Base-by-base conservation (phyloP, 2,888 invertebrate species). In the Deilephila elpenor region DNA sequence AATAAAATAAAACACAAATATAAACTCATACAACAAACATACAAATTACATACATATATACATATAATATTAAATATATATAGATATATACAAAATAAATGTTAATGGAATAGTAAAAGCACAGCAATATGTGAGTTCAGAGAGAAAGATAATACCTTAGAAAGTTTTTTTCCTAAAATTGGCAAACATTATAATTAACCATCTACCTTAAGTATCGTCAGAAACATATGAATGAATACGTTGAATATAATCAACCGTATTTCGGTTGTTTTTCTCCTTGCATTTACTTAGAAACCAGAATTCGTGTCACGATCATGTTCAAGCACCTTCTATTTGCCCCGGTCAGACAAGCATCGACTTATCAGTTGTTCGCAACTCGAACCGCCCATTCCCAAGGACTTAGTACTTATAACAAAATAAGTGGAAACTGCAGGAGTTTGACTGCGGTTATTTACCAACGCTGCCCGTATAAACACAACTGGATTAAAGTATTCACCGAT, bases 371-470 rank as follows among this genome's bases (percentile, higher is more conserved):
- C 75, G 73, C 74, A 83, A 84, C 79, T 81, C 82, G 75, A 74
- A 77, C 77, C 11, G 20, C 64, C n/a, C 34, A 32, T 64, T 64
- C 32, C 20, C 34, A 34, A 19, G 34, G 64, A 89, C 89, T 92
- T 88, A 86, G 85, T 85, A 85, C 87, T 89, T 89, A 88, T 89
- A 92, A 91, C 88, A 88, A 90, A 91, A 37, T 37, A 64, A 64
- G n/a, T 90, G 90, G 87, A 87, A 87, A 86, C 88, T 88, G 86
- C 84, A 83, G 86, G 87, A 90, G 64, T 37, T 37, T n/a, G 8
- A 32, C 82, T 80, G 78, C 80, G 84, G 86, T 91, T 92, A 90
- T 92, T 91, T 90, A 88, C 86, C 83, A 84, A 85, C 83, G 82
- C 82, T 82, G 80, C 86, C 82, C 82, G 85, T 82, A 84, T 86